Conservation (phyloP, 2,888 invertebrate species). For the Apodemia mormo region DNA sequence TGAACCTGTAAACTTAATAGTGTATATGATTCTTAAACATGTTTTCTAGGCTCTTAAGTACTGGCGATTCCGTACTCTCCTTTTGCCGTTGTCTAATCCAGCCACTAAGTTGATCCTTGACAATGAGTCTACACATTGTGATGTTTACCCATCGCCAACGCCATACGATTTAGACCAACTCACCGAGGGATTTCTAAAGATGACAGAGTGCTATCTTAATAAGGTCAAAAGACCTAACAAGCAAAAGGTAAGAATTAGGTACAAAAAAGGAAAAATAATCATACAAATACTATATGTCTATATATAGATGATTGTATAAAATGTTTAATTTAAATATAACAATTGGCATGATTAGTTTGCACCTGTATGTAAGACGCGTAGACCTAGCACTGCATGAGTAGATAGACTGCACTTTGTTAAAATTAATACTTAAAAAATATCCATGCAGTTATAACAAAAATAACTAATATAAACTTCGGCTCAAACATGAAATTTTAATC, state of each 20-base stretch:
- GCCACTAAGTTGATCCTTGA: conserved; percentile 91
- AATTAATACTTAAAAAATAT: conserved; percentile 27
- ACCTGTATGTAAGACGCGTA: conserved; percentile 49
- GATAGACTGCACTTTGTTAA: conserved; percentile 24
- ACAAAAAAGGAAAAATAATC: background rate
- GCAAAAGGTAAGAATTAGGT: conserved; percentile 86
- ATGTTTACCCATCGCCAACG: conserved; percentile 89
- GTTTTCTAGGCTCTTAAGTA: conserved; percentile 88
- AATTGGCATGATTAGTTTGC: conserved; percentile 46
- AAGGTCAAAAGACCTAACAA: conserved; percentile 91
- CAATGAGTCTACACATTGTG: conserved; percentile 87
- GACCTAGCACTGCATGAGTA: conserved; percentile 63
- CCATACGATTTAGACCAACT: conserved; percentile 84
- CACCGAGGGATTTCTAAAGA: conserved; percentile 88
- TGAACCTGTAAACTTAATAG: conserved; percentile 1
- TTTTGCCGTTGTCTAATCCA: conserved; percentile 91
- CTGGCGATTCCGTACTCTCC: conserved; percentile 94
- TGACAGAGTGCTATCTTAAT: conserved; percentile 93
- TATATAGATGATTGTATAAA: background rate
- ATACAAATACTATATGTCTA: background rate
- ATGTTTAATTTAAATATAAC: conserved; percentile 20
- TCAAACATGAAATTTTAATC: conserved; percentile 69
- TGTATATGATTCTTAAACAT: background rate
- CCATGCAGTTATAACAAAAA: conserved; percentile 38
- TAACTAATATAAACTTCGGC: conserved; percentile 35